These are phyloP conservation scores for Lepidochitona cinerea DNA, from an alignment of 2,888 invertebrate genomes.

Conservation along the genomic window DNA sequence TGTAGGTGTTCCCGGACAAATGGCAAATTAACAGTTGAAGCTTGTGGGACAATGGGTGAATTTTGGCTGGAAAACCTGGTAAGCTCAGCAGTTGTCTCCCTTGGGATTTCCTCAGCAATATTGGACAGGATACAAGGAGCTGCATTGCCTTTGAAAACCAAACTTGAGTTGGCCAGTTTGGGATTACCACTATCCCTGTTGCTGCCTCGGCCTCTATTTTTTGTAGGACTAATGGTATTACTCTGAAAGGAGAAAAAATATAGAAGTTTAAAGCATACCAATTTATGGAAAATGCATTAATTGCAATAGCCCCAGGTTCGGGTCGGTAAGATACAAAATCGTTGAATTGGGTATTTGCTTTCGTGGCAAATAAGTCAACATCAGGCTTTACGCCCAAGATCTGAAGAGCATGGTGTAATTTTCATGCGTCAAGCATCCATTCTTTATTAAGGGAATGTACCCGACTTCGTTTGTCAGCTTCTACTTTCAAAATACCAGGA, in stretches of 20 bases:
- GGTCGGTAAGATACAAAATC: slow-evolving; percentile 6
- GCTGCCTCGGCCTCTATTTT: slow-evolving; percentile 2
- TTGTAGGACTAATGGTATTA: background rate
- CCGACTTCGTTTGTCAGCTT: slow-evolving; percentile 7
- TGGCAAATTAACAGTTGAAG: too few relatives aligned
- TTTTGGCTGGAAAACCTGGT: background rate
- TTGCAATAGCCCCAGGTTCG: slow-evolving; percentile 1
- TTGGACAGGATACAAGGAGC: too few relatives aligned
- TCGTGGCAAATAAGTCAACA: slow-evolving; percentile 17
- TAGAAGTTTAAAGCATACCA: background rate
- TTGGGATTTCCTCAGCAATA: too few relatives aligned
- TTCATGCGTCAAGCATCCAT: slow-evolving; percentile 7
- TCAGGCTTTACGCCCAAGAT: slow-evolving; percentile 6
- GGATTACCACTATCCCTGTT: slow-evolving; percentile 4
- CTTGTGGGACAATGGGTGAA: background rate
- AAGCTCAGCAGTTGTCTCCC: background rate
- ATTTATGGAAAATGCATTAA: slow-evolving; percentile 6
- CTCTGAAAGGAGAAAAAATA: slow-evolving; percentile 7
- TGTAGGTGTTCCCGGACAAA: background rate
- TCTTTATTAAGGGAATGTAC: background rate
- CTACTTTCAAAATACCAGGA: slow-evolving; percentile 5
- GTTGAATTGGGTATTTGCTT: slow-evolving; percentile 2
- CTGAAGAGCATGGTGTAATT: background rate
- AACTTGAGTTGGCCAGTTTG: slow-evolving; percentile 16
- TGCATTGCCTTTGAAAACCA: slow-evolving; percentile 10